Evolutionary conservation across 2,797 vertebrate genomes (phyloP), one percentile per base, ranked within the genome.

Genomic region (Valencia hispanica): DNA sequence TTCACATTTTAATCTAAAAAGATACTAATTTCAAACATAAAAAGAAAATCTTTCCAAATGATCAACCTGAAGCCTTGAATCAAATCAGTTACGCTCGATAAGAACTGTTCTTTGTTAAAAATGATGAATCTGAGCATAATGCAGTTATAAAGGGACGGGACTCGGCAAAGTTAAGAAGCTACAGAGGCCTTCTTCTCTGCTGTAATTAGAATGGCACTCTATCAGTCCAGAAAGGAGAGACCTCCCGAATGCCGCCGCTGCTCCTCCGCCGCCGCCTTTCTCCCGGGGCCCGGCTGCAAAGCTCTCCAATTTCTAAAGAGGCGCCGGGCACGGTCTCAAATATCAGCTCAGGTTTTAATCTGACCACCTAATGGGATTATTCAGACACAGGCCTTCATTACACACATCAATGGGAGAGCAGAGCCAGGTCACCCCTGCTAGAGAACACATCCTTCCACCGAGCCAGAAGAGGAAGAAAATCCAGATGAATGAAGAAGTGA

Each of bases 351-450:
- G 91, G 92, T 93, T 93, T 94, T 94, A 94, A 94, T 93, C 92
- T 93, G 90, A 87, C 82, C 86, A 90, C 86, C 91, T 94, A 95
- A 95, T 95, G 94, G 94, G 94, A 96, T 95, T 95, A 95, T 93
- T 92, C 86, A 89, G 92, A 94, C 93, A 92, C 89, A 90, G 91
- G 91, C 89, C 91, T 93, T 94, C 93, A 94, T 94, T 94, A 94
- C 93, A 94, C 92, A 93, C 93, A 93, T 92, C 93, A 94, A 92
- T 91, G 90, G 85, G 84, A 94, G 89, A 89, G 91, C 91, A 70
- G 74, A 79, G 89, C 80, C 85, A 83, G 93, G 92, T 94, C 92
- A 91, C 91, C 91, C 72, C 82, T 84, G 86, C 79, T 80, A 48
- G 47, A 72, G 80, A 92, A 86, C 84, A 85, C 86, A 86, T 89